Evolutionary conservation across 2,113 vertebrate genomes (phyloP).

Genomic region (Cottus gobio): DNA sequence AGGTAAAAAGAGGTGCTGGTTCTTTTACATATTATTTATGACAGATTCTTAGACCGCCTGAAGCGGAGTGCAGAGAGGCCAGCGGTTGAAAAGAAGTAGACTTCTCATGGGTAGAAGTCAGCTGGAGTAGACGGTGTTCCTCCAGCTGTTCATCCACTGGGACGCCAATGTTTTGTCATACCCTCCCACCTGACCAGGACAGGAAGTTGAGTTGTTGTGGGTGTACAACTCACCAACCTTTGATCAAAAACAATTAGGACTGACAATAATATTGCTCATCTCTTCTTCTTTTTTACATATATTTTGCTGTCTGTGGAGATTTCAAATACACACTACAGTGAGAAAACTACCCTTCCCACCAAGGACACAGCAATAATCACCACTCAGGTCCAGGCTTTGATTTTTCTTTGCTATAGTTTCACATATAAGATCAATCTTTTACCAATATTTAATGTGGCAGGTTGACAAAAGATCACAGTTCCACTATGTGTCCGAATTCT

Average conservation of each 20-base stretch:
- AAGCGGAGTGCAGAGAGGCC: not conserved
- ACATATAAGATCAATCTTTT: not conserved
- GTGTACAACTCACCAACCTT: constrained; percentile 32
- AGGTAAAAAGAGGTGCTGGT: not conserved
- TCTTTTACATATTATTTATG: not conserved
- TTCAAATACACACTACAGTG: no score
- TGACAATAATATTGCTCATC: no score
- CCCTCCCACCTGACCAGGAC: not conserved
- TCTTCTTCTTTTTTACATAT: no score
- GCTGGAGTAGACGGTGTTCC: not conserved
- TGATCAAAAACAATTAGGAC: not conserved
- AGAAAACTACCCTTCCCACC: not conserved
- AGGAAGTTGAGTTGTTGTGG: constrained; percentile 13
- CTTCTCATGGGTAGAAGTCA: constrained; percentile 17
- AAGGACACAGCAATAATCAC: not conserved
- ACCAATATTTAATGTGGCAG: not conserved
- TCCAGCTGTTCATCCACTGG: no score
- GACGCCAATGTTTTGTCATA: not conserved
- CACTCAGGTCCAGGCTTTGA: not conserved
- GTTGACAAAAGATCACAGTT: not conserved
- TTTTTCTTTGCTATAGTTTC: not conserved
- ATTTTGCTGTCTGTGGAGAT: no score
- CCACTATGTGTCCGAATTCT: not conserved
- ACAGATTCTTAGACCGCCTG: not conserved
- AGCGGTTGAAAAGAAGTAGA: not conserved